Evolutionary conservation across 2,113 vertebrate genomes (phyloP), one percentile per base, ranked within the genome.

Genomic region (Melanostigma gelatinosum): DNA sequence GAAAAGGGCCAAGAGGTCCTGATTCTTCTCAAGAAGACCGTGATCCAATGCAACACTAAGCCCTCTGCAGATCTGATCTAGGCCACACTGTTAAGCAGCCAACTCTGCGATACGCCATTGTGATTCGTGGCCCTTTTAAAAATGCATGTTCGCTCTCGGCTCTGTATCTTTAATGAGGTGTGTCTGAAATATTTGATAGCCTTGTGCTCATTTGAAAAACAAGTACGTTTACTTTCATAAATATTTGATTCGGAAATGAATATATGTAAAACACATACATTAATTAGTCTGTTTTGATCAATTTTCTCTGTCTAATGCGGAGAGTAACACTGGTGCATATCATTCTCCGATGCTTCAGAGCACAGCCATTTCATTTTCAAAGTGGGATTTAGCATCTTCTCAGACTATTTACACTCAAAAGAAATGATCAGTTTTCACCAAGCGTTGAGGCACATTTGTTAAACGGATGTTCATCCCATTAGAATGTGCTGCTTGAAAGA

Each of bases 241-340:
- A 94, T 94, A 93, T 92, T 94, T 94, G 82, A 95, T 94, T 85
- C 78, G 83, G 87, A 91, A 94, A 94, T 94, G 77, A 95, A 95
- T 93, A 91, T 92, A 94, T 94, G 93, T 93, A 94, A 94, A 94
- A 93, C 93, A 91, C 89, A 92, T 88, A 92, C 93, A 91, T 91
- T 91, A 95, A 95, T 95, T 93, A 93, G 89, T 87, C 88, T 89
- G 90, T 94, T 95, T 93, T 92, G 91, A 94, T 94, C 88, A 93
- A 92, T 93, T 93, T 92, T 95, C 93, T 94, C 84, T 54, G 90
- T 90, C 87, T 88, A 87, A 91, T 87, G 85, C 77, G 44, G 82
- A 88, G 58, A 38, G 48, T 73, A 81, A 78, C 82, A 63, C 80
- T 73, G 88, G 70, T 88, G 84, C 86, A 77, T 85, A 84, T 90